Evolutionary conservation across 2,797 vertebrate species (phyloP).

Genomic region (Crenuchus spilurus): DNA sequence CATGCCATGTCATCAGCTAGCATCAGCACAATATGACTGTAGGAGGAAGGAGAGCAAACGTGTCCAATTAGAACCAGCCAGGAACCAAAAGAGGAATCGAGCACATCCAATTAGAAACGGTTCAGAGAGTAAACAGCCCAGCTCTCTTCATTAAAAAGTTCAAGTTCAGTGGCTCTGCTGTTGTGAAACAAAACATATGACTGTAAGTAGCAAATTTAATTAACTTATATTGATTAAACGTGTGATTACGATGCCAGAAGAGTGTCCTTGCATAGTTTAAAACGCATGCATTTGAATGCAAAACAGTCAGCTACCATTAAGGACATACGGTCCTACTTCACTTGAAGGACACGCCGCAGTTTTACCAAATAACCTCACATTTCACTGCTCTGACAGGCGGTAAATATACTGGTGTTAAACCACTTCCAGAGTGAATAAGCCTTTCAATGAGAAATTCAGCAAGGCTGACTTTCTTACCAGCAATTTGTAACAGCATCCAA

Average conservation of each 20-base stretch:
- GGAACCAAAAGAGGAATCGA: neutral
- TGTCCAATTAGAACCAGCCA: slow-evolving; percentile 4
- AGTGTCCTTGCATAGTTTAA: too few relatives aligned
- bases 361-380: neutral
- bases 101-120: neutral
- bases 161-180: neutral
- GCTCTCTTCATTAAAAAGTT: neutral
- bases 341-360: neutral
- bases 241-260: too few relatives aligned
- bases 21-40: slow-evolving; percentile 97
- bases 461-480: neutral
- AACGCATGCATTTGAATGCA: too few relatives aligned
- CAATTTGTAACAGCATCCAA: neutral
- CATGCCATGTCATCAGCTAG: slow-evolving; percentile 98
- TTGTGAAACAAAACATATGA: neutral
- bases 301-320: neutral
- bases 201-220: neutral
- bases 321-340: neutral
- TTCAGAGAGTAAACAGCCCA: neutral
- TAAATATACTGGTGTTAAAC: neutral
- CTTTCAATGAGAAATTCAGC: neutral
- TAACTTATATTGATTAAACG: too few relatives aligned
- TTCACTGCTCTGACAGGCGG: neutral
- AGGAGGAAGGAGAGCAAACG: neutral
- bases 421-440: neutral